phyloP scores from a whole-genome alignment of 2,888 invertebrate species.

The Polyploca ridens region DNA sequence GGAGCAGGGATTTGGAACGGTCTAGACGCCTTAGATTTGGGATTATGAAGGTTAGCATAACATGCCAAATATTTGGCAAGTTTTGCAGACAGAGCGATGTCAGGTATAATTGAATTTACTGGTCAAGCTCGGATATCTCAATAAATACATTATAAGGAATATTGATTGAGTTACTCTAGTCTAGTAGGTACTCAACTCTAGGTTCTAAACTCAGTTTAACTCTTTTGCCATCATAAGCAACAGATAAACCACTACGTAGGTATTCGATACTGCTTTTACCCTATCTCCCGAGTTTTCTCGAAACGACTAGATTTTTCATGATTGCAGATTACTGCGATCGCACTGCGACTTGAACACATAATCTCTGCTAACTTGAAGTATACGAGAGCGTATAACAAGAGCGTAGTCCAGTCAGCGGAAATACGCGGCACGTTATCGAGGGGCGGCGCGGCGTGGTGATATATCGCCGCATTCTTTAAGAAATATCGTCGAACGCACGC shows the following conservation, averaged over 20 bases:
- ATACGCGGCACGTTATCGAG: conserved; percentile 66
- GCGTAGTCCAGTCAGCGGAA: conserved; percentile 58
- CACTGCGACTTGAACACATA: neutral
- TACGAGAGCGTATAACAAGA: neutral
- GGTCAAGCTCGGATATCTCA: neutral
- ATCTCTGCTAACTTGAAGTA: neutral
- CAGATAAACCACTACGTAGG: no score
- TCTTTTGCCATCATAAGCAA: no score
- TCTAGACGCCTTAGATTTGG: neutral
- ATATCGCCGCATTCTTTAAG: conserved; percentile 69
- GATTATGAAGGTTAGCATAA: neutral
- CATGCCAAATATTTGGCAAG: neutral
- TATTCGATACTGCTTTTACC: no score
- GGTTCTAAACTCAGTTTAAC: no score
- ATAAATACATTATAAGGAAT: no score
- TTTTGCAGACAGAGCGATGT: neutral
- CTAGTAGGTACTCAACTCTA: no score
- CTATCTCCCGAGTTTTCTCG: no score
- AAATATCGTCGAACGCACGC: conserved; percentile 68
- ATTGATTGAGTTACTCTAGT: no score
- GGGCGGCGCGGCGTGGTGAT: conserved; percentile 65
- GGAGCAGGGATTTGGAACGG: neutral
- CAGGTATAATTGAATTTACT: neutral
- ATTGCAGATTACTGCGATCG: neutral
- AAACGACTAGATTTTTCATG: neutral